Conservation (phyloP, 1,140 invertebrate genomes). For the Drosophila truncata region DNA sequence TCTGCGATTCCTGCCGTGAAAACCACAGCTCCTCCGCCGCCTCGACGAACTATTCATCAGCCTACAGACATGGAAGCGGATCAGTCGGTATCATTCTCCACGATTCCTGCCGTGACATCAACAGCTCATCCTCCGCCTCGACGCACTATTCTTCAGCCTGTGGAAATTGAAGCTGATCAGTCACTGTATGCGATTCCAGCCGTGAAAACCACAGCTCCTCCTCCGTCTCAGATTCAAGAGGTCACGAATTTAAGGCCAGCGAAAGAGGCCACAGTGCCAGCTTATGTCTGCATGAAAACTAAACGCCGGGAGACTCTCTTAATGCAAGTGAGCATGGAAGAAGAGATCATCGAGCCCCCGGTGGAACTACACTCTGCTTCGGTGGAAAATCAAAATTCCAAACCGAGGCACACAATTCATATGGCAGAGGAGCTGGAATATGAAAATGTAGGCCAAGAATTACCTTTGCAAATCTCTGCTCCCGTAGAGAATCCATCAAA, state of each 20-base stretch:
- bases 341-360: slow-evolving; percentile 19
- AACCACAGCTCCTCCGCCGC: not conserved
- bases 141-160: slow-evolving; percentile 20
- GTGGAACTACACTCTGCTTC: slow-evolving; percentile 4
- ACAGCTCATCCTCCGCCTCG: not conserved
- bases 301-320: slow-evolving; percentile 33
- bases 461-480: not conserved
- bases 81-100: not conserved
- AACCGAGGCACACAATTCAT: slow-evolving; percentile 10
- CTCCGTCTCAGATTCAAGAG: not conserved
- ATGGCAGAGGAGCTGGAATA: slow-evolving; percentile 6
- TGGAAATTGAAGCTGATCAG: not conserved
- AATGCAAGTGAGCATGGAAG: slow-evolving; percentile 47
- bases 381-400: not conserved
- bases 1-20: not conserved
- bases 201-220: not conserved
- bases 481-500: not conserved
- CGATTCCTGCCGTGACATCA: too few species aligned
- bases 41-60: not conserved
- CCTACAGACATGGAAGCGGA: not conserved
- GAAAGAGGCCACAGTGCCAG: not conserved
- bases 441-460: not conserved
- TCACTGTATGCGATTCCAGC: not conserved
- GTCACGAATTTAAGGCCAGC: not conserved
- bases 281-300: not conserved